These are phyloP conservation scores for Phortica variegata DNA, from an alignment of 1,140 invertebrate genomes.

Conservation along the genomic window DNA sequence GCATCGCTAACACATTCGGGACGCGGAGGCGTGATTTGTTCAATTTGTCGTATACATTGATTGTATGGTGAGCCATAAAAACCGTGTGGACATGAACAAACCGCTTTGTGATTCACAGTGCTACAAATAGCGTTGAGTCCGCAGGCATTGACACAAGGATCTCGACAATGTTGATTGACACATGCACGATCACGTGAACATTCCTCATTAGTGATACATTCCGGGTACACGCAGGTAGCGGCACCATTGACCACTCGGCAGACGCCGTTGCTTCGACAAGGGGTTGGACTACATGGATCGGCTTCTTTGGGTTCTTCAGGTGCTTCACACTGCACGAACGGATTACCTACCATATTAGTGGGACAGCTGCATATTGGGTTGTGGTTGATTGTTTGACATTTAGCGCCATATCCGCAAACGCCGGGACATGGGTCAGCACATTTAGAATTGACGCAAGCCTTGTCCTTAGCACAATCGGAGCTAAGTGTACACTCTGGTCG, in stretches of 20 bases:
- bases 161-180: slow-evolving; percentile 75
- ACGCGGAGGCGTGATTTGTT: slow-evolving; percentile 59
- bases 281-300: slow-evolving; percentile 79
- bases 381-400: slow-evolving; percentile 71
- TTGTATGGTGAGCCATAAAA: slow-evolving; percentile 79
- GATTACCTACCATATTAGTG: slow-evolving; percentile 65
- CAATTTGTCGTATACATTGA: slow-evolving; percentile 64
- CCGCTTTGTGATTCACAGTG: slow-evolving; percentile 75
- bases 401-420: slow-evolving; percentile 64
- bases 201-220: slow-evolving; percentile 82
- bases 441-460: slow-evolving; percentile 75
- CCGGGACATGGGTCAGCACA: slow-evolving; percentile 81
- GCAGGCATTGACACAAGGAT: slow-evolving; percentile 79
- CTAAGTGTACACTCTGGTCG: slow-evolving; percentile 77
- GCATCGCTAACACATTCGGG: slow-evolving; percentile 77
- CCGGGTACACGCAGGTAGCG: slow-evolving; percentile 78
- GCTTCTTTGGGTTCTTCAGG: slow-evolving; percentile 45
- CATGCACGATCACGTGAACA: slow-evolving; percentile 80
- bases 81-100: slow-evolving; percentile 77
- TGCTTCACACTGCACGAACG: slow-evolving; percentile 70
- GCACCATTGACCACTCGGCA: slow-evolving; percentile 70
- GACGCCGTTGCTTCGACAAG: slow-evolving; percentile 76
- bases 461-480: slow-evolving; percentile 74
- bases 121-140: slow-evolving; percentile 84
- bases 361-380: slow-evolving; percentile 76